Conservation (phyloP, 2,888 invertebrate species). For the Cephus pygmeus region DNA sequence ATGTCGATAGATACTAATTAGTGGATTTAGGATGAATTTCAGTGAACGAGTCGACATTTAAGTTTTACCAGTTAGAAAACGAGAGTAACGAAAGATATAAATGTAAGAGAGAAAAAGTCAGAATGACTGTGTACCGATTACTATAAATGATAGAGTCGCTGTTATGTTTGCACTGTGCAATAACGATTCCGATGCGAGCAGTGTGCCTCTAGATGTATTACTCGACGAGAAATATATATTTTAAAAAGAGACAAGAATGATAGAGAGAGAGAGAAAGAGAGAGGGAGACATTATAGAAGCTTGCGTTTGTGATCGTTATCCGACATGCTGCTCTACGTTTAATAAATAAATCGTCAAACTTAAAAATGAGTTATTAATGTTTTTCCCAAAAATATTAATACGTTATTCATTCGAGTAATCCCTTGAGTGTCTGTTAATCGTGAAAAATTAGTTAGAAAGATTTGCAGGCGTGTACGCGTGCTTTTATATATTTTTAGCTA, state of each 20-base stretch:
- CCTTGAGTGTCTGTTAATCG: background rate
- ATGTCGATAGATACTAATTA: background rate
- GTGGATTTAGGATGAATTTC: background rate
- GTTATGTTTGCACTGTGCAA: background rate
- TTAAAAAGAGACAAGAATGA: background rate
- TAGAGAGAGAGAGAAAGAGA: too few relatives aligned
- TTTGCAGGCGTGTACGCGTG: background rate
- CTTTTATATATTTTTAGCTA: slow-evolving; percentile 8
- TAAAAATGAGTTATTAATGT: background rate
- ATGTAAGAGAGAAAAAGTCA: background rate
- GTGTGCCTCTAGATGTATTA: background rate
- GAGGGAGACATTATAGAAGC: background rate
- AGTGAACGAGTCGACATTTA: background rate
- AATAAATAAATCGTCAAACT: background rate
- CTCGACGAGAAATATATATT: background rate
- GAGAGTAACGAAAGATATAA: background rate
- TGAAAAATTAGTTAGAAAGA: background rate
- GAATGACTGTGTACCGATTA: background rate
- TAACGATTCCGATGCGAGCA: background rate
- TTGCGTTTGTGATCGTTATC: background rate
- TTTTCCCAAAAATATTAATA: background rate
- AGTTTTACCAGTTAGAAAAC: background rate
- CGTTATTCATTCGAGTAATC: background rate
- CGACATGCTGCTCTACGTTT: background rate
- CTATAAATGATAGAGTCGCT: background rate